Percentiles rank a stretch among this genome's conserved stretches.
These are phyloP conservation scores for Lagenorhynchus albirostris DNA, from an alignment of 2,113 vertebrate genomes.

Conservation along the genomic window DNA sequence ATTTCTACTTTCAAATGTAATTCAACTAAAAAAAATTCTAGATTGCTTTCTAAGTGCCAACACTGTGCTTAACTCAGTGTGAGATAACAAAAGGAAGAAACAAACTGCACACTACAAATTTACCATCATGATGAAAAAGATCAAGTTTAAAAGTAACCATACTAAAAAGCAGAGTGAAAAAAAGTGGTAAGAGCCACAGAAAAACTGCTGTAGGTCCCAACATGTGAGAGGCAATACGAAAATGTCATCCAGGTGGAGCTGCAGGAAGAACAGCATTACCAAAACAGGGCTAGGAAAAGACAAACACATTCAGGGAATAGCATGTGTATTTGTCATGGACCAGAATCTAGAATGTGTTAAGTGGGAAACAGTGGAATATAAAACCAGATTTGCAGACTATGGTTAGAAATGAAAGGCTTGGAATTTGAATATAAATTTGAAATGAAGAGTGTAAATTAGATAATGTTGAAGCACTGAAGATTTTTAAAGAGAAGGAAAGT, in stretches of 20 bases:
- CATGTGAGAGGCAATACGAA: neutral
- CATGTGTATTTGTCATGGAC: neutral
- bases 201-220: neutral
- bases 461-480: neutral
- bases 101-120: neutral
- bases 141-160: neutral
- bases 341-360: neutral
- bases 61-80: neutral
- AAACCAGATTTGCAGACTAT: neutral
- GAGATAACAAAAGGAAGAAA: neutral
- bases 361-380: neutral
- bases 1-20: constrained; percentile 27
- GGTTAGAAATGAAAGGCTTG: neutral
- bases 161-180: neutral
- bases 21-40: neutral
- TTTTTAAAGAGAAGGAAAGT: neutral
- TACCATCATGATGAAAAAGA: neutral
- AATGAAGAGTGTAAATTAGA: neutral
- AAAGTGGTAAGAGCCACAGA: neutral
- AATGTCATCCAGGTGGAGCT: neutral
- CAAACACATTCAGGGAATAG: neutral
- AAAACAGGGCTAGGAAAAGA: neutral
- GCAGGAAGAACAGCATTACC: neutral
- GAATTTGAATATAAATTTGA: neutral
- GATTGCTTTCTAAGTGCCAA: neutral